A percentile compares a stretch with the other conserved stretches of the same genome.
These are phyloP conservation scores for Oscheius sp. DNA, from an alignment of 1,140 invertebrate genomes.

Conservation along the genomic window DNA sequence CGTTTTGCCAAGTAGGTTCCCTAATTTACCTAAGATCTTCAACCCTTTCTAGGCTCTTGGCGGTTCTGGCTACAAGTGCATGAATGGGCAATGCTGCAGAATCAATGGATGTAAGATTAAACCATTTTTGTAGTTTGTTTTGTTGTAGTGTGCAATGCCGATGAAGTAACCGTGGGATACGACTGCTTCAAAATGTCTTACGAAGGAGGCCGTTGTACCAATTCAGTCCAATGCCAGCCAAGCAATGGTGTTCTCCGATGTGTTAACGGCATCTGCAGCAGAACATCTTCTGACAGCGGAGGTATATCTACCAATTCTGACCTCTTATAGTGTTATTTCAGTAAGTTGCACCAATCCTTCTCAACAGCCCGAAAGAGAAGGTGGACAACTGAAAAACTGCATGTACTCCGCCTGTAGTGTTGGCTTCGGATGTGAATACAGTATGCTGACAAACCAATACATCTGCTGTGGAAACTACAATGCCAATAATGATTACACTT, in stretches of 20 bases:
- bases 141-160: conserved; percentile 2
- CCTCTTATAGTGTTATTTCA: neutral
- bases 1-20: neutral
- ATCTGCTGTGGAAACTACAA: neutral
- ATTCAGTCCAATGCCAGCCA: neutral
- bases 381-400: neutral
- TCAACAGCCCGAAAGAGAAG: neutral
- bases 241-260: neutral
- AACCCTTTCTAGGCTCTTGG: neutral
- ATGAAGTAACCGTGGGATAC: neutral
- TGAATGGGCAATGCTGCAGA: neutral
- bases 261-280: neutral
- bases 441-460: neutral
- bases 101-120: neutral
- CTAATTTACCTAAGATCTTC: neutral
- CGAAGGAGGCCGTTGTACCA: neutral
- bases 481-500: neutral
- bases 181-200: neutral
- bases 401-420: neutral
- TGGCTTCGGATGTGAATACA: conserved; percentile 6
- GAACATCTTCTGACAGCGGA: neutral
- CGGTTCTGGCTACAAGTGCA: neutral
- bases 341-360: neutral
- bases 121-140: neutral
- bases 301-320: too few relatives aligned